Base-by-base conservation (phyloP, 2,888 invertebrate species). In the Bruchidius siliquastri region DNA sequence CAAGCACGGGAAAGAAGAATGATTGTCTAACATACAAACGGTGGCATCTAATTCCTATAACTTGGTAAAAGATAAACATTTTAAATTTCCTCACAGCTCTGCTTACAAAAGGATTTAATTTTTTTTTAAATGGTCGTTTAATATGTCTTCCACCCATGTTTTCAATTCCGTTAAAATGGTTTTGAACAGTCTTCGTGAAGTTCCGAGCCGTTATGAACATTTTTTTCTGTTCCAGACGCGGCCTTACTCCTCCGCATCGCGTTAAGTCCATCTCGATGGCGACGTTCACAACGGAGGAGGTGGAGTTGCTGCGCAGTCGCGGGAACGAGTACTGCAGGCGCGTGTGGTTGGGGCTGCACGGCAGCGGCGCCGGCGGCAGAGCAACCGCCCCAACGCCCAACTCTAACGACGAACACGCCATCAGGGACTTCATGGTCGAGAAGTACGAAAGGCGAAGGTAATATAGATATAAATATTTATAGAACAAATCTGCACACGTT, bases 191-290 rank as follows among this genome's bases (percentile, higher is more conserved):
- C n/a, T n/a, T n/a, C n/a, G n/a, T n/a, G n/a, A n/a, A n/a, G n/a
- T n/a, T n/a, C n/a, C n/a, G 26, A 26, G 2, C 2, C 26, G 26
- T 26, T 26, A 8, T 26, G 13, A 49, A 49, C 18, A 49, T 1
- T 1, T 1, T 49, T 1, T 49, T 82, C 82, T 80, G 71, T 92
- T 92, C 72, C 90, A 99, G 98, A 86, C 93, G 98, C 84, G 99
- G 99, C 73, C 89, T 99, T 78, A 98, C 98, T 83, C 98, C 99
- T 77, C 99, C 99, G 80, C 98, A 99, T 87, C 92, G 99, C 79
- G 97, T 99, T 77, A 99, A 99, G 88, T 98, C 98, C 72, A 98
- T 99, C 83, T 98, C 98, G 67, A 98, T 99, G 98, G 96, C 98
- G 77, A 96, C 96, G 81, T 99, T 98, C 87, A 96, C 95, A 75